phyloP scores from a whole-genome alignment of 2,113 vertebrate genomes.

The Papio anubis region DNA sequence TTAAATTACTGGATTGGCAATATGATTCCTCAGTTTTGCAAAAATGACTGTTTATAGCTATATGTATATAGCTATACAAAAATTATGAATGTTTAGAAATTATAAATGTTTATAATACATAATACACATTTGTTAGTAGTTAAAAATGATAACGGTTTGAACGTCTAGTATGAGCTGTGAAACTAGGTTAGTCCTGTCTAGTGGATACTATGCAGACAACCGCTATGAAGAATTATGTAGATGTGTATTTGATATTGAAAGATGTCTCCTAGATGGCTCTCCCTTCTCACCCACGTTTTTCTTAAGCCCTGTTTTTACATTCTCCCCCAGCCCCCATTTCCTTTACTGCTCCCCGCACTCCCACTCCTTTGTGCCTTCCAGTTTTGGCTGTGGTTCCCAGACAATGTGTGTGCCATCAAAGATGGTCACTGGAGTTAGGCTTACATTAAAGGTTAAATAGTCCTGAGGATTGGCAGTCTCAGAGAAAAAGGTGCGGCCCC shows the following conservation, averaged over 20 bases:
- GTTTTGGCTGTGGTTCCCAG: not conserved
- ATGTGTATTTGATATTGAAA: not conserved
- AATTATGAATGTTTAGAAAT: not conserved
- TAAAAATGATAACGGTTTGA: not conserved
- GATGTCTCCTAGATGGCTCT: not conserved
- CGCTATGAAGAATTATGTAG: not conserved
- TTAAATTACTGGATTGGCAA: rapidly evolving
- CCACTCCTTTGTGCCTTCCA: not conserved
- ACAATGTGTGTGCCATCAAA: not conserved
- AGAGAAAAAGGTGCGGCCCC: not conserved
- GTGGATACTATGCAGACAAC: no score
- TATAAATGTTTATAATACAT: not conserved
- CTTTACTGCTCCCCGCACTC: no score
- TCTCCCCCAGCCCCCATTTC: not conserved
- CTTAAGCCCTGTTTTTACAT: not conserved
- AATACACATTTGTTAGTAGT: not conserved
- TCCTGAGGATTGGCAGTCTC: not conserved
- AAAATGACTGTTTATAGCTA: not conserved
- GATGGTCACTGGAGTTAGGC: not conserved
- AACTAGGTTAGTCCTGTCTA: not conserved
- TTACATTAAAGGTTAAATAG: not conserved
- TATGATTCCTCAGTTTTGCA: not conserved
- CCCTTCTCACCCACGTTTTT: not conserved
- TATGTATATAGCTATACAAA: no score
- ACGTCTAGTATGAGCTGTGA: not conserved